phyloP scores from a whole-genome alignment of 2,797 vertebrate species.

The Eptatretus atami region DNA sequence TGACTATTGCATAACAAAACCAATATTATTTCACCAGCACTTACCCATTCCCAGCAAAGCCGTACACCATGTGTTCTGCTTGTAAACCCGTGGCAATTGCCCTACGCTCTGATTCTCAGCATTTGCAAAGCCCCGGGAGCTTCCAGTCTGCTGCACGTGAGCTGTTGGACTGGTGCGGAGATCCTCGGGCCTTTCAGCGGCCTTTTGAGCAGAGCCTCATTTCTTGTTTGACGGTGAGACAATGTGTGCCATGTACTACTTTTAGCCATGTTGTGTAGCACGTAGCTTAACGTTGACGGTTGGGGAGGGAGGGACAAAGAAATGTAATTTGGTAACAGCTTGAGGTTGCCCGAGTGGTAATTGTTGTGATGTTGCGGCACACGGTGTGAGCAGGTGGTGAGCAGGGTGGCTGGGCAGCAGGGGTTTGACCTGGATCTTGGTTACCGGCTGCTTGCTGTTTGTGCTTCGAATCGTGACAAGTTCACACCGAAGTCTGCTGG shows the following conservation, averaged over 20 bases:
- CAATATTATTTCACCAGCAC: too few relatives aligned
- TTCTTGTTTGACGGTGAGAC: conserved; percentile 6
- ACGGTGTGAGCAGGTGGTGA: conserved; percentile 2
- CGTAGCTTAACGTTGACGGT: background rate
- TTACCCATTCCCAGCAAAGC: too few relatives aligned
- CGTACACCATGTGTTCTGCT: too few relatives aligned
- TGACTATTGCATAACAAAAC: too few relatives aligned
- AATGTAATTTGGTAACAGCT: background rate
- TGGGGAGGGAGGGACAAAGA: background rate
- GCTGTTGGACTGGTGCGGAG: conserved; percentile 8
- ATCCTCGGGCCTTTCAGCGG: conserved; percentile 7
- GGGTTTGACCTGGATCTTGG: conserved; percentile 8
- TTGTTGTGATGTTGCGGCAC: background rate
- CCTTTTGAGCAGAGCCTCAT: conserved; percentile 8
- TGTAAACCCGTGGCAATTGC: too few relatives aligned
- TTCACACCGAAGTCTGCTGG: conserved; percentile 8
- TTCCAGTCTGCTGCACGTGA: conserved; percentile 6
- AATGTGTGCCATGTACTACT: too few relatives aligned
- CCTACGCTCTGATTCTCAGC: background rate
- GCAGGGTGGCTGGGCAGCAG: conserved; percentile 5
- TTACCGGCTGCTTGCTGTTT: conserved; percentile 6
- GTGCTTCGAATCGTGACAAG: conserved; percentile 6
- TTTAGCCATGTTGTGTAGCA: background rate
- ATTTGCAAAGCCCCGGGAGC: conserved; percentile 7
- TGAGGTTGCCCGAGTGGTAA: background rate